Base-by-base conservation (phyloP, 2,113 vertebrate genomes). In the Xiphophorus couchianus region DNA sequence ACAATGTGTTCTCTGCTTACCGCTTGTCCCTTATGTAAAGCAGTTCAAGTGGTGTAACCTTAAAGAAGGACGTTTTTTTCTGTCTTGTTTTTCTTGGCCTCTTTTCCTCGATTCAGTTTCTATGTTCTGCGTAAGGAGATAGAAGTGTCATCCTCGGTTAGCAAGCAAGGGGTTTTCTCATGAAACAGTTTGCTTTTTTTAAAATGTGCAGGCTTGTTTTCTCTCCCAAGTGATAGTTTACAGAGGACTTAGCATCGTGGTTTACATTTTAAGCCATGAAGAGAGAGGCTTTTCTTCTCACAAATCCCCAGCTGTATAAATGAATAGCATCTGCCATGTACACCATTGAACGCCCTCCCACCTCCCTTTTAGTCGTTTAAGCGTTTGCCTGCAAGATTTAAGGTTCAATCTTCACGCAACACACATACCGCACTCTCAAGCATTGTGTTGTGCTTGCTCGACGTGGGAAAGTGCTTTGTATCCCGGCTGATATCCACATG, bases 401-500 rank as follows among this genome's bases (percentile, higher is more conserved):
- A 87, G 79, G 62, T 83, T 82, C 71, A 71, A 69, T 79, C 85
- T 80, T 84, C 69, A 72, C 83, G 80, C 86, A 81, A 84, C 76
- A 76, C 88, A 88, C 91, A 91, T 87, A 80, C 86, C 51, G 72
- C 69, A 77, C 67, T 73, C 83, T 78, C 73, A 69, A 72, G 77
- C 68, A 7, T 66, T 35, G 66, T 37, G 30, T 69, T 77, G 78
- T 74, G 70, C 82, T 84, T 80, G 77, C 67, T 60, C 39, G 69
- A 93, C 71, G 77, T 94, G 93, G 92, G 91, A 94, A 94, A 94
- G 89, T 92, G 88, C 93, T 91, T 86, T 80, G 84, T 72, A 88
- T 84, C 82, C 74, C 89, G n/a, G 83, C 76, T 77, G 81, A 87
- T 87, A 86, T 84, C 82, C 78, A 91, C 94, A 95, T 93, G 91